A percentile compares a stretch with the other conserved stretches of the same genome.
These are phyloP conservation scores for Nomada ferruginata DNA, from an alignment of 2,888 invertebrate species.

Conservation along the genomic window DNA sequence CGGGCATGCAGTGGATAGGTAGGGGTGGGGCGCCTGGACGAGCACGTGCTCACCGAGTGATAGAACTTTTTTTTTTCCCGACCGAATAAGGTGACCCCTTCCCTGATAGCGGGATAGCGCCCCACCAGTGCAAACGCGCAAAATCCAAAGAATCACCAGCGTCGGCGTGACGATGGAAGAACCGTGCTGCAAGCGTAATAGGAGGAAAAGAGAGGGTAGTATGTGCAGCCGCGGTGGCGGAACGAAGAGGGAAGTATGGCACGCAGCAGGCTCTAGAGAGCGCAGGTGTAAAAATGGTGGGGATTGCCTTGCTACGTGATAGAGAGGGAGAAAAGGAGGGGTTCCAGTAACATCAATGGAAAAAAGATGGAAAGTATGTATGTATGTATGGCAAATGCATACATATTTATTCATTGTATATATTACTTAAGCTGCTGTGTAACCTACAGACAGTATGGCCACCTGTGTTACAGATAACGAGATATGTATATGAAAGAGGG, in stretches of 20 bases:
- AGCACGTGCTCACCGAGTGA: slow-evolving; percentile 80
- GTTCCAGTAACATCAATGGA: too few species aligned
- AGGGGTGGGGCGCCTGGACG: slow-evolving; percentile 42
- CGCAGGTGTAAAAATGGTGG: slow-evolving; percentile 7
- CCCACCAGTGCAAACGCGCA: slow-evolving; percentile 22
- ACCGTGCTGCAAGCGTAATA: background rate
- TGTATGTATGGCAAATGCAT: too few species aligned
- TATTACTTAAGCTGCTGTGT: too few species aligned
- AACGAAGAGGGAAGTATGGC: background rate
- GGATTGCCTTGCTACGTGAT: background rate
- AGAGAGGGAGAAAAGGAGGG: background rate
- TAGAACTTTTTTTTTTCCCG: slow-evolving; percentile 66
- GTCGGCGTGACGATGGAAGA: slow-evolving; percentile 1
- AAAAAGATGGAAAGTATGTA: background rate
- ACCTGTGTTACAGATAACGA: too few species aligned
- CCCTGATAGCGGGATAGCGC: slow-evolving; percentile 47
- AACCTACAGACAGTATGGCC: too few species aligned
- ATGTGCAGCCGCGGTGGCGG: background rate
- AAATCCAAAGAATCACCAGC: slow-evolving; percentile 21
- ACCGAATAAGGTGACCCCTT: slow-evolving; percentile 63
- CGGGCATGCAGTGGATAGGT: slow-evolving; percentile 13
- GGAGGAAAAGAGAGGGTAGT: background rate
- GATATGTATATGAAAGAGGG: background rate
- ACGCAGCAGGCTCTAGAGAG: background rate
- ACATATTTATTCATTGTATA: too few species aligned